Base-by-base conservation (phyloP, 2,888 invertebrate genomes). In the Mylabris sibirica region DNA sequence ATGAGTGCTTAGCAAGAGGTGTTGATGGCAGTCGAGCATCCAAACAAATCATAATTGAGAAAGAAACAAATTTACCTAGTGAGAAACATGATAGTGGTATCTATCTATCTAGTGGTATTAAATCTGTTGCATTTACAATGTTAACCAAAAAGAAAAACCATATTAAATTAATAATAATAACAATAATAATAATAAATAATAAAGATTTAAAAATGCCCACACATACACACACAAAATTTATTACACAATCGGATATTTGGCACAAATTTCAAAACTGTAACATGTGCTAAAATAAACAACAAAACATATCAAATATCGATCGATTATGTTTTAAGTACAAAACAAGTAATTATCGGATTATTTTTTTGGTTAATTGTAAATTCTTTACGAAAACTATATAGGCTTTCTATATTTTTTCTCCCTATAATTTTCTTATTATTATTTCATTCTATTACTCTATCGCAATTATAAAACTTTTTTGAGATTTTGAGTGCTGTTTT, bases 1-100 rank as follows among this genome's bases (percentile, higher is more conserved):
- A 95, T 87, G 93, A 94, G 86, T 95, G 95, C 86, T 88, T 92
- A 80, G 94, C 94, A 74, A 91, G 90, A 83, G 91, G 91, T 75
- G 90, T 90, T 73, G 87, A 90, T 76, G 90, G 90, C 71, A 87
- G 89, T 72, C 86, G 88, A 70, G 68, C 70, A 44, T 71, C 72
- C 61, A 74, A 89, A 89, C 74, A 65, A 63, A 66, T 66, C 59
- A 60, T 64, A 60, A 53, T 44, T 49, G 63, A 49, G 26, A 53
- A 63, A 24, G 17, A 24, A 57, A 66, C 71, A 84, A 82, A 85
- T 85, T 81, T 81, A 79, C 79, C 83, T 83, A 79, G 85, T 85
- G 83, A 84, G 83, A 88, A 83, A 87, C 87, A 83, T 88, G 86
- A 84, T 70, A 67, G 64, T 69, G 76, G 74, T 75, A 74, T 64